phyloP scores from a whole-genome alignment of 2,888 invertebrate genomes.

The Liopterus haemorrhoidalis region DNA sequence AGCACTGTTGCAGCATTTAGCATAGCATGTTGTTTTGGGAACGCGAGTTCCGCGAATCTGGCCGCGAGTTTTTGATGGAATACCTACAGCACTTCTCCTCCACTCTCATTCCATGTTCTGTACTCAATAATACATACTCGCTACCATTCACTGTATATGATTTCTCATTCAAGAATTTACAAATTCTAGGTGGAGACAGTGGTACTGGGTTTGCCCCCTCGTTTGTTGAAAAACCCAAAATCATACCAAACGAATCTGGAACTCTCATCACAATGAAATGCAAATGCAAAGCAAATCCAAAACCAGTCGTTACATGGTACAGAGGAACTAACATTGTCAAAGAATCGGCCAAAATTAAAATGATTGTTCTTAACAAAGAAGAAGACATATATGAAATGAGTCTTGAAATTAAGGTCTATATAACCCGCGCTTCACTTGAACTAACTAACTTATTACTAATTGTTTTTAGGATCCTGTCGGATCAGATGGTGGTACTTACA shows the following conservation, averaged over 20 bases:
- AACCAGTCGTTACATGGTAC: conserved; percentile 93
- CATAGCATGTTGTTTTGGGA: no score
- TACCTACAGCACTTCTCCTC: no score
- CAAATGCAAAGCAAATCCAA: conserved; percentile 90
- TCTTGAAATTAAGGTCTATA: conserved; percentile 67
- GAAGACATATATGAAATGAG: conserved; percentile 84
- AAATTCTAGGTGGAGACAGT: conserved; percentile 76
- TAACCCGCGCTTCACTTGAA: conserved; percentile 6
- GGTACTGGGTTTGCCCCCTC: conserved; percentile 92
- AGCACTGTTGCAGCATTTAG: no score
- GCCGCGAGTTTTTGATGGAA: no score
- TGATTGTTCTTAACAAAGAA: conserved; percentile 68
- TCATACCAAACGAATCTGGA: conserved; percentile 96
- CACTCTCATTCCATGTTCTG: no score
- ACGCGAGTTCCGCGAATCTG: no score
- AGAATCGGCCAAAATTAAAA: conserved; percentile 78
- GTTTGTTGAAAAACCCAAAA: conserved; percentile 97
- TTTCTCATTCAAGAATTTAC: conserved; percentile 31
- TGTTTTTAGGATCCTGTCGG: conserved; percentile 66
- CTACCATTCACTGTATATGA: no score
- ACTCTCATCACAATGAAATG: conserved; percentile 97
- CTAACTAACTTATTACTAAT: conserved; percentile 11
- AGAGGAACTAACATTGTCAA: conserved; percentile 80
- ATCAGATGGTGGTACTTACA: conserved; percentile 79
- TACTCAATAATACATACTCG: no score